Percentiles rank a stretch among this genome's conserved stretches.
phyloP scores from a whole-genome alignment of 1,140 invertebrate species.

The Trachymyrmex cornetzi region DNA sequence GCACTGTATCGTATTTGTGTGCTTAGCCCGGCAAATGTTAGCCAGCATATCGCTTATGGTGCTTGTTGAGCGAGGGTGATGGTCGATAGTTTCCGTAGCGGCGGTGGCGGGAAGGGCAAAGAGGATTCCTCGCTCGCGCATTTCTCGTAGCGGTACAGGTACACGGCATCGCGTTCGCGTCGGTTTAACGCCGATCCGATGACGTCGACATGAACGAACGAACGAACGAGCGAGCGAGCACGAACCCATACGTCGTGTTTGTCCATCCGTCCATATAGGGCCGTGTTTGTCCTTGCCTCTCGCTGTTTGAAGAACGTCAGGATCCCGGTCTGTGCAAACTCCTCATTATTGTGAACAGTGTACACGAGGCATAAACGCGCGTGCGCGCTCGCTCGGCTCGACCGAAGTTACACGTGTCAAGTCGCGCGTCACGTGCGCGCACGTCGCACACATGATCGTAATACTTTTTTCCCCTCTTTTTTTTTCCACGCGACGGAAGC shows the following conservation, averaged over 20 bases:
- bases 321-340: constrained; percentile 85
- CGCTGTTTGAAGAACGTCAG: constrained; percentile 84
- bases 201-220: constrained; percentile 33
- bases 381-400: constrained; percentile 67
- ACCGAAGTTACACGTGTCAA: constrained; percentile 66
- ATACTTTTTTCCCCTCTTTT: constrained; percentile 5
- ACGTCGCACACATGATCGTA: constrained; percentile 1
- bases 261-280: constrained; percentile 80
- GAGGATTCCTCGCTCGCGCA: constrained; percentile 22
- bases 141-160: constrained; percentile 15
- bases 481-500: constrained; percentile 10
- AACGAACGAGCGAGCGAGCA: constrained; percentile 30
- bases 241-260: constrained; percentile 73
- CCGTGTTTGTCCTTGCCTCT: constrained; percentile 80
- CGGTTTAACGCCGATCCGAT: constrained; percentile 51
- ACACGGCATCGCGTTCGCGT: constrained; percentile 49
- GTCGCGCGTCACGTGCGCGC: constrained; percentile 38
- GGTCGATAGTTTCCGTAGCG: constrained; percentile 74
- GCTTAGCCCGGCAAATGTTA: constrained; percentile 86
- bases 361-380: constrained; percentile 76
- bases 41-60: constrained; percentile 86
- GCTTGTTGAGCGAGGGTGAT: constrained; percentile 81
- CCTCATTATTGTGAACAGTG: constrained; percentile 84
- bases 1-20: constrained; percentile 84
- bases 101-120: constrained; percentile 59